Evolutionary conservation across 2,888 invertebrate species (phyloP).

Genomic region (Campoplex nolae): DNA sequence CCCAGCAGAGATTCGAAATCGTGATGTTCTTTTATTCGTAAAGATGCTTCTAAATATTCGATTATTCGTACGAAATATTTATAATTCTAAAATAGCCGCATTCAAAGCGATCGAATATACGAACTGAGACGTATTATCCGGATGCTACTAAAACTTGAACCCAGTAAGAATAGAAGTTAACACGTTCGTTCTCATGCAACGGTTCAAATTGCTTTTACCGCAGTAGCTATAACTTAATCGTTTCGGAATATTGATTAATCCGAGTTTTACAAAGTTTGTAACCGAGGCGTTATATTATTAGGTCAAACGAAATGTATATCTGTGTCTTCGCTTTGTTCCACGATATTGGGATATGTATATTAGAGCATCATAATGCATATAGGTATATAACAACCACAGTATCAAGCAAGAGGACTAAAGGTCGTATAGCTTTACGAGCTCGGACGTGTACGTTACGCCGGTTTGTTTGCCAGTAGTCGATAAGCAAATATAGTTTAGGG

Average conservation of each 20-base stretch:
- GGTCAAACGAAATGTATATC: constrained; percentile 49
- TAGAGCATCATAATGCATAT: neutral
- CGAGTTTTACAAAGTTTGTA: constrained; percentile 44
- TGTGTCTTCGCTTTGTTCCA: constrained; percentile 22
- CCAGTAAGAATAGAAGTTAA: neutral
- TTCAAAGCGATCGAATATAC: no score
- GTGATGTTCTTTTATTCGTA: neutral
- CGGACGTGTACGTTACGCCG: constrained; percentile 13
- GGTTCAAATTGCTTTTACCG: constrained; percentile 10
- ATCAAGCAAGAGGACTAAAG: neutral
- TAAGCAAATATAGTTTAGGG: constrained; percentile 1
- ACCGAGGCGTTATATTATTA: constrained; percentile 43
- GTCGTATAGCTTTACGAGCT: neutral
- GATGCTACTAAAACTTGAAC: neutral
- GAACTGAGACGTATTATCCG: no score
- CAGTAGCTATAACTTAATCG: constrained; percentile 28
- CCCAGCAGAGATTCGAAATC: neutral
- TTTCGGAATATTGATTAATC: constrained; percentile 46
- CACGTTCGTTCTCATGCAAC: neutral
- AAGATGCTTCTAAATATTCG: neutral
- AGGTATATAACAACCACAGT: neutral
- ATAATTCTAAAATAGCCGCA: neutral
- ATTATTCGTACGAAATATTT: neutral
- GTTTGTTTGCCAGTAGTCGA: constrained; percentile 36
- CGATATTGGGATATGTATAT: constrained; percentile 28